phyloP scores from a whole-genome alignment of 2,113 vertebrate species.

The Marcusenius ussheri region DNA sequence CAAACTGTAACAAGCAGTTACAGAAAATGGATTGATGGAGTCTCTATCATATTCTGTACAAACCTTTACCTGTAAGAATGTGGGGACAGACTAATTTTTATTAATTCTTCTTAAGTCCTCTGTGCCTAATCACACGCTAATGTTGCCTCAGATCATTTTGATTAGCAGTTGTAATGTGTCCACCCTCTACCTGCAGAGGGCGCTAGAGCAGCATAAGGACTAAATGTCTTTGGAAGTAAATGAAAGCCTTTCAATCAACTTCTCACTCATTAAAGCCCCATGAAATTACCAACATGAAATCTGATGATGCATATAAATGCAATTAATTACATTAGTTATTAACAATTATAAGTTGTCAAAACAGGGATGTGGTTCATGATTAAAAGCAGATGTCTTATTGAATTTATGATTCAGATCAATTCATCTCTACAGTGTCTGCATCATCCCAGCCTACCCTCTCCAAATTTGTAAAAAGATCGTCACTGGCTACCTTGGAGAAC shows the following conservation, averaged over 20 bases:
- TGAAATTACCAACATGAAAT: conserved; percentile 1
- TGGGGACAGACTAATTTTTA: not conserved
- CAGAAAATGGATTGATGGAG: not conserved
- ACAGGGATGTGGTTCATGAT: conserved; percentile 8
- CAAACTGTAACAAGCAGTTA: not conserved
- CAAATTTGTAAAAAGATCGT: not conserved
- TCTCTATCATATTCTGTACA: not conserved
- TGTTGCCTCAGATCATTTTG: not conserved
- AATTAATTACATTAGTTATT: conserved; percentile 9
- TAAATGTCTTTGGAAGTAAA: not conserved
- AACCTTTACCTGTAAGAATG: not conserved
- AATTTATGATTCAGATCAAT: conserved; percentile 2
- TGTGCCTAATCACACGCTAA: not conserved
- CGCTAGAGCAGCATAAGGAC: not conserved
- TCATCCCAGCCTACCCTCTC: not conserved
- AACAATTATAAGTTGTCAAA: conserved; percentile 15
- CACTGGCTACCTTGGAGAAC: not conserved
- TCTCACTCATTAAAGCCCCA: not conserved
- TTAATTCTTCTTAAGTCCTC: not conserved
- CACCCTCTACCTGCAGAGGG: conserved; percentile 1
- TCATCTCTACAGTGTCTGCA: not conserved
- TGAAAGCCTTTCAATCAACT: conserved; percentile 8
- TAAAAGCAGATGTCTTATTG: conserved; percentile 16
- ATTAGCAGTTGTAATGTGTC: not conserved
- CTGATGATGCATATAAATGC: conserved; percentile 1